Evolutionary conservation across 1,140 invertebrate genomes (phyloP), one percentile per base, ranked within the genome.

Genomic region (Hirudo medicinalis): DNA sequence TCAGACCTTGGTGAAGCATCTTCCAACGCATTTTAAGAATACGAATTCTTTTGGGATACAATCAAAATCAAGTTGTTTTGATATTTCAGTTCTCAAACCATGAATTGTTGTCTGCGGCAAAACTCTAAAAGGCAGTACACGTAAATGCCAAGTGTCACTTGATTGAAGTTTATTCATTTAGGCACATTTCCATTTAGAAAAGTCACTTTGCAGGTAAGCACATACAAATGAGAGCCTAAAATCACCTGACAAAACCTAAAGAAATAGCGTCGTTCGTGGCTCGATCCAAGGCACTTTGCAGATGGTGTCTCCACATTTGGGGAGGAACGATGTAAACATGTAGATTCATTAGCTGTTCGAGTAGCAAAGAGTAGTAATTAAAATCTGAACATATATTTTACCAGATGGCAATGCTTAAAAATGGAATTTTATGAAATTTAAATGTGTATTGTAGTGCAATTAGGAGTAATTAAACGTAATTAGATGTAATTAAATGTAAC

Each of bases 261-360:
- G 82, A 83, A 27, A 83, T 76, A 5, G 80, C 80, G 69, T 82
- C 80, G 72, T 78, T 76, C n/a, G 82, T 78, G 43, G 77, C 76
- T 73, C 80, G 76, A 72, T 82, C 82, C 63, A 80, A 75, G 49
- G 81, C 80, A 67, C 81, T 78, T 74, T 81, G 80, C 74, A 79
- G 76, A 22, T 78, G 74, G 36, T 79, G 77, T 54, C 79, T 74
- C 82, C 82, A 83, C 74, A 82, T 74, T 40, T 80, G 77, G 67
- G 76, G 74, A 32, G 81, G 81, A 27, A 83, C 78, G 60, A 82
- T 74, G 74, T 83, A 83, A 32, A 83, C 76, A 76, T 83, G 82
- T 17, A 83, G 72, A 76, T 83, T 81, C 69, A 80, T 78, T 67
- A 82, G 74, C 81, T 83, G 76, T 19, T 67, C 43, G 53, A 68